Percentiles rank a stretch among this genome's conserved stretches.
Evolutionary conservation across 2,888 invertebrate species (phyloP).

Genomic region (Pollenia labialis): DNA sequence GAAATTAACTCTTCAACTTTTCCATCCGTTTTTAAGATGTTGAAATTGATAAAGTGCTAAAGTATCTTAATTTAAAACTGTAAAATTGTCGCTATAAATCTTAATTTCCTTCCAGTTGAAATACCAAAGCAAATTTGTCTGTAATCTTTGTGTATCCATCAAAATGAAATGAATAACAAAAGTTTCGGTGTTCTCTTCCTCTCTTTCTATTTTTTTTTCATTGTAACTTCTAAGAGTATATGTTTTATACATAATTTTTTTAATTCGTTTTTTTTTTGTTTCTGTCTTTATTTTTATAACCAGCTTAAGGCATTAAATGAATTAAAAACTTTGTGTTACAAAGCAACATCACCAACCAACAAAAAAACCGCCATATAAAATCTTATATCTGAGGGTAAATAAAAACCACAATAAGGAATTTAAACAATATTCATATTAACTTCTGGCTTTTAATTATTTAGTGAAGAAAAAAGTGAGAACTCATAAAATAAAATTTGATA

Average conservation of each 20-base stretch:
- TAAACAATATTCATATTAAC: slow-evolving; percentile 51
- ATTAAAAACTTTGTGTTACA: slow-evolving; percentile 64
- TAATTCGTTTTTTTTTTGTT: background rate
- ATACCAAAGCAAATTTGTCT: slow-evolving; percentile 27
- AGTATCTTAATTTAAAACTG: slow-evolving; percentile 61
- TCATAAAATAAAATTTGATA: no score
- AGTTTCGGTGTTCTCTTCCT: slow-evolving; percentile 1
- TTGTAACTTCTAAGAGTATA: background rate
- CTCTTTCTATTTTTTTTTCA: background rate
- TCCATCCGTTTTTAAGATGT: background rate
- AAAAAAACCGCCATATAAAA: background rate
- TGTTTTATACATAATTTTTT: background rate
- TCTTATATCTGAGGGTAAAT: background rate
- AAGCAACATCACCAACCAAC: background rate
- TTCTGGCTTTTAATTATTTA: slow-evolving; percentile 33
- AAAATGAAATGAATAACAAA: slow-evolving; percentile 47
- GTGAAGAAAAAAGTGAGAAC: slow-evolving; percentile 1
- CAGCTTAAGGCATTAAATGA: slow-evolving; percentile 64
- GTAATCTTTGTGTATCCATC: slow-evolving; percentile 26
- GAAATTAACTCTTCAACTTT: slow-evolving; percentile 48
- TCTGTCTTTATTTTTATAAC: slow-evolving; percentile 1
- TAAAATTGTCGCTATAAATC: slow-evolving; percentile 67
- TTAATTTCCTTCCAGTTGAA: slow-evolving; percentile 55
- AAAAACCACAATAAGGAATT: slow-evolving; percentile 18
- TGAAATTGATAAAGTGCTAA: slow-evolving; percentile 33